Conservation (phyloP, 2,888 invertebrate species). For the Lithophane ornitopus region DNA sequence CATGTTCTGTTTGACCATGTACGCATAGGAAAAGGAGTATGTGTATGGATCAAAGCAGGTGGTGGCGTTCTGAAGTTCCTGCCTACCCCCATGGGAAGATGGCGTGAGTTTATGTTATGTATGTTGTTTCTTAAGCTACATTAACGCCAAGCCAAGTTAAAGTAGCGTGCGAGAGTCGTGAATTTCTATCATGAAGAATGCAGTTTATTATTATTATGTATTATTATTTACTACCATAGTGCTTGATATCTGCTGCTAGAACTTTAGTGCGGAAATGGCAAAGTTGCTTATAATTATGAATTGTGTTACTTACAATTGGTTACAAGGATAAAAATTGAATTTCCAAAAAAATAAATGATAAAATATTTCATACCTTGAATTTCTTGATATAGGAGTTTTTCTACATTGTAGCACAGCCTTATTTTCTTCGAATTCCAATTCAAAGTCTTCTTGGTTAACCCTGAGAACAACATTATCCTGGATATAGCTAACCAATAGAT, state of each 20-base stretch:
- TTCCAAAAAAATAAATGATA: background rate
- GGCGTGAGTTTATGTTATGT: background rate
- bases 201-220: background rate
- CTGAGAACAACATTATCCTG: constrained; percentile 75
- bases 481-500: background rate
- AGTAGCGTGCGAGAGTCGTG: background rate
- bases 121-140: background rate
- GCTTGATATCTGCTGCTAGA: background rate
- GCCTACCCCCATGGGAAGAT: background rate
- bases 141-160: background rate
- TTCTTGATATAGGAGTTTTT: constrained; percentile 90
- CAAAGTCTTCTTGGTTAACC: constrained; percentile 96
- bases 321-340: background rate
- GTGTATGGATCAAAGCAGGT: background rate
- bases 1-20: background rate
- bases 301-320: background rate
- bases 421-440: constrained; percentile 97
- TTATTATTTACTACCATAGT: background rate
- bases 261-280: background rate
- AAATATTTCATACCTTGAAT: constrained; percentile 79
- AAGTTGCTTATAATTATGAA: background rate
- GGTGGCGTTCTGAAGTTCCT: background rate
- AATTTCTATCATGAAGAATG: background rate
- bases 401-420: constrained; percentile 94
- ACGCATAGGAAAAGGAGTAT: background rate